These are phyloP conservation scores for Delia radicum DNA, from an alignment of 1,140 invertebrate species.

Conservation along the genomic window DNA sequence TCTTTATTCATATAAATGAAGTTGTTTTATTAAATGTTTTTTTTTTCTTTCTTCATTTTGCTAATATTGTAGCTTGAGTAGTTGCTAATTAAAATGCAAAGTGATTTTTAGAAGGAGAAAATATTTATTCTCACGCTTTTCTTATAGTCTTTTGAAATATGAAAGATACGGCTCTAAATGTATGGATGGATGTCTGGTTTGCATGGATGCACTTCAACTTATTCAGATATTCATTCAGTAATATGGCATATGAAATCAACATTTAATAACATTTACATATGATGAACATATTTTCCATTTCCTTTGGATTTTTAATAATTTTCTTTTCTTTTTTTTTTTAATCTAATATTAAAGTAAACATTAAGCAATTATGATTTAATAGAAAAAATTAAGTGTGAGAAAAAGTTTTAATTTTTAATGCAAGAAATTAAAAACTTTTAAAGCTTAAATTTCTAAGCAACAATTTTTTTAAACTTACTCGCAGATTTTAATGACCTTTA, in stretches of 20 bases:
- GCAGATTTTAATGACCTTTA: too few relatives aligned
- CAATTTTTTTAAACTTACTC: too few relatives aligned
- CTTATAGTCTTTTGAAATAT: neutral
- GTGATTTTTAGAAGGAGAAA: neutral
- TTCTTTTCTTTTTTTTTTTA: neutral
- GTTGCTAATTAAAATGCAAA: neutral
- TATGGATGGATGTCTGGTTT: neutral
- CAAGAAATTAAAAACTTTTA: too few relatives aligned
- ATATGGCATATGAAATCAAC: neutral
- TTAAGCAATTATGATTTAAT: too few relatives aligned
- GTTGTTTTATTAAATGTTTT: neutral
- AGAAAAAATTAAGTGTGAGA: neutral
- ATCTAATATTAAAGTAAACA: neutral
- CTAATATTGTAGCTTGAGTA: too few relatives aligned
- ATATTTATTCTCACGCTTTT: constrained; percentile 1
- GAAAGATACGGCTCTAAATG: neutral
- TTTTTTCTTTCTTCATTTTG: neutral
- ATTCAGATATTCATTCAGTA: neutral
- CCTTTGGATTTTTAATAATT: neutral
- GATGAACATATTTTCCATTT: neutral
- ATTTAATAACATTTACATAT: neutral
- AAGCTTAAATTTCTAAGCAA: neutral
- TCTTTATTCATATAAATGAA: neutral
- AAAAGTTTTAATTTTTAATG: too few relatives aligned
- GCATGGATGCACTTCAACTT: neutral